Conservation (phyloP, 2,888 invertebrate species). For the Acronicta psi region DNA sequence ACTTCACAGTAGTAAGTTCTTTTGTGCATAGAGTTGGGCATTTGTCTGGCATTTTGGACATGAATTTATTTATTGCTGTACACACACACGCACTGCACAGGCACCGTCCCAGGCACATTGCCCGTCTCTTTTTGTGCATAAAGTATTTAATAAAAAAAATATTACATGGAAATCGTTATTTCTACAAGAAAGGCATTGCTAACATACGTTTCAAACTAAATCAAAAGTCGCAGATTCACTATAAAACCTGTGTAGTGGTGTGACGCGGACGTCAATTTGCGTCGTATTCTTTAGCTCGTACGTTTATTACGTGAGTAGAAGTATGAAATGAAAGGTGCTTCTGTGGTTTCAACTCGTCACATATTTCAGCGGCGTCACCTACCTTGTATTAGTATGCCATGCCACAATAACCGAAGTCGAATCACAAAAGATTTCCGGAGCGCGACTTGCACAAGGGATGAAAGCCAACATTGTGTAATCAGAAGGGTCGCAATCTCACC, state of each 20-base stretch:
- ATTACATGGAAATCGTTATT: too few species aligned
- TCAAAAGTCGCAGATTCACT: not conserved
- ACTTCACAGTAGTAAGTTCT: too few species aligned
- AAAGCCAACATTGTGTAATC: conserved; percentile 89
- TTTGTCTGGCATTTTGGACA: too few species aligned
- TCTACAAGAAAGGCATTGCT: too few species aligned
- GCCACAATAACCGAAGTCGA: conserved; percentile 87
- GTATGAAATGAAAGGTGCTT: conserved; percentile 63
- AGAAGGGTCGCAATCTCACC: conserved; percentile 88
- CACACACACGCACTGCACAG: too few species aligned
- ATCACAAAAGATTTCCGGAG: conserved; percentile 89
- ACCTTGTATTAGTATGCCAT: conserved; percentile 86
- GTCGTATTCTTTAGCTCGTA: conserved; percentile 41
- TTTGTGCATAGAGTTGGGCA: too few species aligned
- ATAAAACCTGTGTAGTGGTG: conserved; percentile 5
- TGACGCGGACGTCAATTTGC: conserved; percentile 43
- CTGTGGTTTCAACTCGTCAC: conserved; percentile 70
- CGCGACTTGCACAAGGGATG: conserved; percentile 88
- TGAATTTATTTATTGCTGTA: too few species aligned
- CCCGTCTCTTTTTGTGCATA: too few species aligned
- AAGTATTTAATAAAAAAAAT: too few species aligned
- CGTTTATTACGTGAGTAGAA: conserved; percentile 59
- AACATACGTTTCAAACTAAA: too few species aligned
- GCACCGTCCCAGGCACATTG: too few species aligned
- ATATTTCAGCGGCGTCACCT: conserved; percentile 80